Conservation (phyloP, 2,888 invertebrate genomes). For the Cinara cedri region DNA sequence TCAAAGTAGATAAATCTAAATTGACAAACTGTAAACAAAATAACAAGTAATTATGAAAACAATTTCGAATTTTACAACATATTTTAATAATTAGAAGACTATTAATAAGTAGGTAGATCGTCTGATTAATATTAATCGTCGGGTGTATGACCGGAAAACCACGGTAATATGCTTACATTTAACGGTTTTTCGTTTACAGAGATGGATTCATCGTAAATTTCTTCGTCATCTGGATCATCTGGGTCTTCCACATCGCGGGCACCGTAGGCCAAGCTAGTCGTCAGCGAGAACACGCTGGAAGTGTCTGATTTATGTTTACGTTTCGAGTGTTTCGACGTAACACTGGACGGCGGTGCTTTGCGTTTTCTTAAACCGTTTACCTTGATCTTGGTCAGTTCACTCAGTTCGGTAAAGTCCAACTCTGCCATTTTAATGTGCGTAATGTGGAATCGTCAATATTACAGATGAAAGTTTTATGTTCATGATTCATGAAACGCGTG, state of each 20-base stretch:
- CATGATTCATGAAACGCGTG: no score
- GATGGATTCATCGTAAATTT: neutral
- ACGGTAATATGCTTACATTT: neutral
- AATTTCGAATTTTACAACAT: neutral
- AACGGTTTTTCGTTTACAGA: neutral
- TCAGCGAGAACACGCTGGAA: neutral
- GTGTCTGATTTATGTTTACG: neutral
- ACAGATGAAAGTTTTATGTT: no score
- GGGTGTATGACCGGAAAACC: neutral
- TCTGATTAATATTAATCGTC: no score
- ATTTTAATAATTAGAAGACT: no score
- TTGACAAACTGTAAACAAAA: conserved; percentile 23
- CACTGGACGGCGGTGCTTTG: neutral
- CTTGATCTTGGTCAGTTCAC: neutral
- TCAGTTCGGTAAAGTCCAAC: neutral
- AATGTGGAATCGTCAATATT: no score
- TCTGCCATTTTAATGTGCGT: neutral
- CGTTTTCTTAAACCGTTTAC: neutral
- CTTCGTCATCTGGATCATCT: neutral
- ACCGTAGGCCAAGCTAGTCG: conserved; percentile 10
- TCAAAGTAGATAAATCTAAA: conserved; percentile 17
- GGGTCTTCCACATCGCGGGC: neutral
- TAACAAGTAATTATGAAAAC: neutral
- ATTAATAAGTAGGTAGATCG: no score
- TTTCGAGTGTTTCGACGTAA: neutral